phyloP scores from a whole-genome alignment of 2,888 invertebrate genomes.

The Brassicogethes aeneus region DNA sequence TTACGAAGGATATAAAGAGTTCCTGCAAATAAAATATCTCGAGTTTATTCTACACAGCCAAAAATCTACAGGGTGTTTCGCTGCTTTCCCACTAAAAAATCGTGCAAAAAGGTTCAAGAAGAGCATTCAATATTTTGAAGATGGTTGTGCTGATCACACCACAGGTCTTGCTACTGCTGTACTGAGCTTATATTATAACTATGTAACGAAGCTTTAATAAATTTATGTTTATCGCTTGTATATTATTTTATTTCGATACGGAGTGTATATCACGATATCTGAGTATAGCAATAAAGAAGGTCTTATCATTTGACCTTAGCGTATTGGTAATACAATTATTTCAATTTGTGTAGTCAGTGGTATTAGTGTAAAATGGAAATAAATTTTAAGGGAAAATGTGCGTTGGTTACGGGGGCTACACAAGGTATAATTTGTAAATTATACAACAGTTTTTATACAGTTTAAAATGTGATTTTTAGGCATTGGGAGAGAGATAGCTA shows the following conservation, averaged over 20 bases:
- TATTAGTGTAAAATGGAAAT: conserved; percentile 64
- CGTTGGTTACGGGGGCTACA: conserved; percentile 83
- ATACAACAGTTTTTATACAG: too few relatives aligned
- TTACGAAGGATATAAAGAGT: conserved; percentile 27
- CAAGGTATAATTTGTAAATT: too few relatives aligned
- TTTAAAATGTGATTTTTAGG: conserved; percentile 46
- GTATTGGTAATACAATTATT: too few relatives aligned
- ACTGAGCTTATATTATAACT: conserved; percentile 24
- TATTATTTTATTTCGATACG: too few relatives aligned
- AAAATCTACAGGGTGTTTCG: conserved; percentile 23
- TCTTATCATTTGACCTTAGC: too few relatives aligned
- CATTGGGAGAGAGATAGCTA: conserved; percentile 55
- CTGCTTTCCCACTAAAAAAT: conserved; percentile 14
- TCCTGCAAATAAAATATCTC: conserved; percentile 22
- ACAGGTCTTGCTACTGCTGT: conserved; percentile 26
- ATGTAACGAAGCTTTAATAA: too few relatives aligned
- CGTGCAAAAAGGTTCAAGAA: conserved; percentile 20
- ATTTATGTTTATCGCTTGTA: too few relatives aligned
- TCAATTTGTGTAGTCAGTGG: too few relatives aligned
- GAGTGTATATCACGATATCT: too few relatives aligned
- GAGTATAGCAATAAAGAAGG: too few relatives aligned
- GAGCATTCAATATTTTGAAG: conserved; percentile 16
- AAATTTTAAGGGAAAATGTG: conserved; percentile 64
- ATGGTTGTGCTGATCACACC: conserved; percentile 29
- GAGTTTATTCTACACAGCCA: conserved; percentile 23